Conservation (phyloP, 2,888 invertebrate species). For the Drosophila gaucha region DNA sequence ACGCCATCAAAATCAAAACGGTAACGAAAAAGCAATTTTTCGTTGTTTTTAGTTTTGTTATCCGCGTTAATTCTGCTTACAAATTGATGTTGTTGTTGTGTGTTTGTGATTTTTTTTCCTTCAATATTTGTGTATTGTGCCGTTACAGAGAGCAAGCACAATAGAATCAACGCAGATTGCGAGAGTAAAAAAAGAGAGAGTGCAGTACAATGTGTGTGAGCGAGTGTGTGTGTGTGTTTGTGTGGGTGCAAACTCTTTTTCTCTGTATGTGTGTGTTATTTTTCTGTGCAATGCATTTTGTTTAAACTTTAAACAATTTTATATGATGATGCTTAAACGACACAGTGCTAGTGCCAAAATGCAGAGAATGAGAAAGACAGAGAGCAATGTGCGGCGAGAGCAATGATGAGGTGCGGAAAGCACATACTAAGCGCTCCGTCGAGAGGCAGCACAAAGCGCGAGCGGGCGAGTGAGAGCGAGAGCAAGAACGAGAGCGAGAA, state of each 20-base stretch:
- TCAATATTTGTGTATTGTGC: conserved; percentile 11
- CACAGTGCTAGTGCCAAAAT: conserved; percentile 20
- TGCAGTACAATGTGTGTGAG: conserved; percentile 1
- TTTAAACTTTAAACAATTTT: conserved; percentile 57
- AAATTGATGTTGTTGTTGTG: conserved; percentile 26
- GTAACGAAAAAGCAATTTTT: conserved; percentile 65
- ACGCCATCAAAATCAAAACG: conserved; percentile 81
- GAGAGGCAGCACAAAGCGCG: conserved; percentile 17
- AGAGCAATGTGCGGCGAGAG: conserved; percentile 17
- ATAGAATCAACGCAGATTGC: conserved; percentile 13
- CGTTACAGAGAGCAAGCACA: conserved; percentile 25
- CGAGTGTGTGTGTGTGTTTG: conserved; percentile 5
- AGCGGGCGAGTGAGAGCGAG: conserved; percentile 5
- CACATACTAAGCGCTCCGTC: conserved; percentile 18
- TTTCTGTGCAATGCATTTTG: conserved; percentile 43
- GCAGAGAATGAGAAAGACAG: conserved; percentile 8
- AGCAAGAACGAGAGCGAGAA: conserved; percentile 5
- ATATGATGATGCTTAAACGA: conserved; percentile 38
- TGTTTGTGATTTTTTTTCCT: conserved; percentile 24
- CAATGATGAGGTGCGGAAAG: conserved; percentile 37
- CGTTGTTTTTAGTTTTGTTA: conserved; percentile 28
- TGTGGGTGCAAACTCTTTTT: conserved; percentile 23
- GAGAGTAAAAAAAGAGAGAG: conserved; percentile 15
- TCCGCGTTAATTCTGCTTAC: conserved; percentile 41
- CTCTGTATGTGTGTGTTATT: conserved; percentile 2